These are phyloP conservation scores for Capricornis sumatraensis DNA, from an alignment of 2,113 vertebrate species.

Conservation along the genomic window DNA sequence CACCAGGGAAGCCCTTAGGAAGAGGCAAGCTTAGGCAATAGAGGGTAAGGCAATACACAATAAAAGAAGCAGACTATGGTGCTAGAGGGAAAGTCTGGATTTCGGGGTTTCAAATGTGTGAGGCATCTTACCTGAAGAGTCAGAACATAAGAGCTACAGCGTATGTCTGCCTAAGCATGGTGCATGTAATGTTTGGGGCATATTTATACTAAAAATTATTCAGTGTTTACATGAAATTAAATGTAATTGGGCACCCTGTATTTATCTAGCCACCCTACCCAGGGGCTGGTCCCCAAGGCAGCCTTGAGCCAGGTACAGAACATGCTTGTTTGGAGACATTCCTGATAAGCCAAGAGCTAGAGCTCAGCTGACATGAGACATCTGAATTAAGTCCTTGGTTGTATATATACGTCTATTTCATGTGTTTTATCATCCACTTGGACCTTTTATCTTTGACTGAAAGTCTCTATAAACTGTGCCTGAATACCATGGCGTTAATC, in stretches of 20 bases:
- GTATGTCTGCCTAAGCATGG: neutral
- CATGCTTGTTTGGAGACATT: neutral
- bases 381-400: neutral
- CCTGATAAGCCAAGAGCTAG: neutral
- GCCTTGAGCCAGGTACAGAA: neutral
- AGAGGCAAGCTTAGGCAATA: neutral
- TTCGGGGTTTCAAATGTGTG: neutral
- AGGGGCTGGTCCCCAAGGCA: neutral
- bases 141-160: neutral
- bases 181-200: neutral
- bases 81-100: neutral
- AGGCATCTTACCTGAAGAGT: neutral
- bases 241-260: neutral
- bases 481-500: slow-evolving; percentile 59
- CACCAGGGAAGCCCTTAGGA: neutral
- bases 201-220: neutral
- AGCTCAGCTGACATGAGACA: neutral
- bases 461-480: slow-evolving; percentile 55
- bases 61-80: neutral
- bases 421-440: slow-evolving; percentile 45
- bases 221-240: slow-evolving; percentile 17
- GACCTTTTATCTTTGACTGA: slow-evolving; percentile 63
- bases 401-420: neutral
- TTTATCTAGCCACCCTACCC: neutral
- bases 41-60: neutral